Percentiles rank a stretch among this genome's conserved stretches.
phyloP scores from a whole-genome alignment of 1,140 invertebrate species.

The Drosophila parvula region DNA sequence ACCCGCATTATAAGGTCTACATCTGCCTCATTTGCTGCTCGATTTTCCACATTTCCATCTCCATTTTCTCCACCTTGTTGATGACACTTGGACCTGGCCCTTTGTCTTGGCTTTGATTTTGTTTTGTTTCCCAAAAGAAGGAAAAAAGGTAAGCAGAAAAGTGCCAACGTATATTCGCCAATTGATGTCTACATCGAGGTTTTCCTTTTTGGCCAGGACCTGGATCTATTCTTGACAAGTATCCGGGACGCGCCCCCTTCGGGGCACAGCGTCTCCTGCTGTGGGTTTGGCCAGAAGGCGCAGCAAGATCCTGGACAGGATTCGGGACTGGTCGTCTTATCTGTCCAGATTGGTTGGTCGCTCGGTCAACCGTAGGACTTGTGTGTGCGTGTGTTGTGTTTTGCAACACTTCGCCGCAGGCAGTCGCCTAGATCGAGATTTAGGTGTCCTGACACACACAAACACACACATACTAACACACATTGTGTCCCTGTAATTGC shows the following conservation, averaged over 20 bases:
- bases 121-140: conserved; percentile 12
- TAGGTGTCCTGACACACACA: conserved; percentile 43
- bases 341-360: conserved; percentile 43
- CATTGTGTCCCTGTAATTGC: conserved; percentile 69
- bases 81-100: conserved; percentile 54
- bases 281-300: conserved; percentile 53
- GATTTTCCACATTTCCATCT: conserved; percentile 32
- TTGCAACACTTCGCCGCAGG: conserved; percentile 75
- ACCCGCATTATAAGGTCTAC: conserved; percentile 56
- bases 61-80: conserved; percentile 25
- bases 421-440: conserved; percentile 48
- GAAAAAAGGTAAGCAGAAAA: conserved; percentile 11
- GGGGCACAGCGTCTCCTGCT: conserved; percentile 23
- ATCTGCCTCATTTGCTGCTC: conserved; percentile 66
- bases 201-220: conserved; percentile 12
- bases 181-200: conserved; percentile 69
- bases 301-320: conserved; percentile 32
- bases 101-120: conserved; percentile 36
- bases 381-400: conserved; percentile 60
- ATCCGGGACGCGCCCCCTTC: conserved; percentile 63
- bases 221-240: conserved; percentile 48
- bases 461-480: conserved; percentile 43
- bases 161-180: conserved; percentile 53
- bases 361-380: conserved; percentile 71
- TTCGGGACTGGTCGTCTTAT: conserved; percentile 34